Evolutionary conservation across 2,888 invertebrate genomes (phyloP).

Genomic region (Notocelia uddmanniana): DNA sequence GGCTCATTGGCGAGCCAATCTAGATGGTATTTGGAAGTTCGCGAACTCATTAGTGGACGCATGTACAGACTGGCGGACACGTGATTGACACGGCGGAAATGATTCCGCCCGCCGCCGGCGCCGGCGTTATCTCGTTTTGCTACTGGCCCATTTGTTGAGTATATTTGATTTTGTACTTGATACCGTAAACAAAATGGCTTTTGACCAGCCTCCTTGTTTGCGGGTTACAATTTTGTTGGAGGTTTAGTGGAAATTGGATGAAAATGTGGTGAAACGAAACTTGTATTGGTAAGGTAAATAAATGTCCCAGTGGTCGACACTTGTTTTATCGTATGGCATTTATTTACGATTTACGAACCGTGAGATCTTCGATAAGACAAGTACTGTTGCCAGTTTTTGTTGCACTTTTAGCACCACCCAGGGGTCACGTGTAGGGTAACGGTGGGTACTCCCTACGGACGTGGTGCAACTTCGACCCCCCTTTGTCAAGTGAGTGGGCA

Average conservation of each 20-base stretch:
- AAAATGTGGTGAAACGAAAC: neutral
- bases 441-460: too few species aligned
- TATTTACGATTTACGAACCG: too few species aligned
- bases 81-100: slow-evolving; percentile 84
- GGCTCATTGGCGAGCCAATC: slow-evolving; percentile 10
- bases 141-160: slow-evolving; percentile 70
- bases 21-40: slow-evolving; percentile 55
- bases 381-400: too few species aligned
- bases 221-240: neutral
- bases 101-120: slow-evolving; percentile 73
- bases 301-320: too few species aligned
- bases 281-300: too few species aligned
- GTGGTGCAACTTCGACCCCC: too few species aligned
- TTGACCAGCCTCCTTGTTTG: slow-evolving; percentile 44
- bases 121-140: slow-evolving; percentile 73
- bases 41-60: slow-evolving; percentile 79
- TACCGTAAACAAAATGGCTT: slow-evolving; percentile 58
- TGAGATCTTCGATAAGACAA: too few species aligned
- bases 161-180: slow-evolving; percentile 70
- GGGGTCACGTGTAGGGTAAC: too few species aligned
- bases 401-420: too few species aligned
- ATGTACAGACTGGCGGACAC: slow-evolving; percentile 69
- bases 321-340: too few species aligned
- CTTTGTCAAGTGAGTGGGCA: too few species aligned
- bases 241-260: slow-evolving; percentile 4